phyloP scores from a whole-genome alignment of 2,797 vertebrate species.

The Myiotriccus ornatus region DNA sequence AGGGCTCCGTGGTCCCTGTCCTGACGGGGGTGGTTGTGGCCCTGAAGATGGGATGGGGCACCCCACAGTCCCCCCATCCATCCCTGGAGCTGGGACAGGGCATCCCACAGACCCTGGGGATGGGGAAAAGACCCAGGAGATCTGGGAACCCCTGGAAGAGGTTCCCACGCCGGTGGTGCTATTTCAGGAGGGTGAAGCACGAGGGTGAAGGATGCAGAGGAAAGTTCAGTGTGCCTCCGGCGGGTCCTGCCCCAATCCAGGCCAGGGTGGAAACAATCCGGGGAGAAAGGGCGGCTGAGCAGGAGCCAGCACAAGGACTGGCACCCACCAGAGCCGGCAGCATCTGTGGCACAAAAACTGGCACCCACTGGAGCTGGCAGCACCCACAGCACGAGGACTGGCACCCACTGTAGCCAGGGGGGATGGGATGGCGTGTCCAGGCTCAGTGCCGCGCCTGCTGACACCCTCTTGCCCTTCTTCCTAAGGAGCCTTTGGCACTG shows the following conservation, averaged over 20 bases:
- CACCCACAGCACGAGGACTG: background rate
- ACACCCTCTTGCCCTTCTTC: background rate
- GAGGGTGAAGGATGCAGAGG: constrained; percentile 3
- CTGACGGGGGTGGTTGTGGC: rapidly evolving
- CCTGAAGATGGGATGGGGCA: background rate
- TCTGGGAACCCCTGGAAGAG: background rate
- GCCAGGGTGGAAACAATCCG: background rate
- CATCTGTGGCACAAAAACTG: background rate
- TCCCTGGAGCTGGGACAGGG: rapidly evolving
- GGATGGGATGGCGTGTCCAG: background rate
- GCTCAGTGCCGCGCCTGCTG: background rate
- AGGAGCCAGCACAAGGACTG: background rate
- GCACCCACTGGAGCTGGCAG: background rate
- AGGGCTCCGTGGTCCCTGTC: background rate
- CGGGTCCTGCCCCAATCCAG: background rate
- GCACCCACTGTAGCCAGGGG: background rate
- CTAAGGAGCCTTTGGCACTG: background rate
- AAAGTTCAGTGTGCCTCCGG: constrained; percentile 1
- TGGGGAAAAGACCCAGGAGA: background rate
- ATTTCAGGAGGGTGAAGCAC: constrained; percentile 52
- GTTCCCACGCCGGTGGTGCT: background rate
- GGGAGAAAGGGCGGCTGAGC: background rate
- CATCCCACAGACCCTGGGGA: background rate
- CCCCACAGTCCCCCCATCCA: background rate
- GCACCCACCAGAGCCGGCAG: background rate